A percentile compares a stretch with the other conserved stretches of the same genome.
Evolutionary conservation across 2,888 invertebrate species (phyloP).

Genomic region (Marronus borbonicus): DNA sequence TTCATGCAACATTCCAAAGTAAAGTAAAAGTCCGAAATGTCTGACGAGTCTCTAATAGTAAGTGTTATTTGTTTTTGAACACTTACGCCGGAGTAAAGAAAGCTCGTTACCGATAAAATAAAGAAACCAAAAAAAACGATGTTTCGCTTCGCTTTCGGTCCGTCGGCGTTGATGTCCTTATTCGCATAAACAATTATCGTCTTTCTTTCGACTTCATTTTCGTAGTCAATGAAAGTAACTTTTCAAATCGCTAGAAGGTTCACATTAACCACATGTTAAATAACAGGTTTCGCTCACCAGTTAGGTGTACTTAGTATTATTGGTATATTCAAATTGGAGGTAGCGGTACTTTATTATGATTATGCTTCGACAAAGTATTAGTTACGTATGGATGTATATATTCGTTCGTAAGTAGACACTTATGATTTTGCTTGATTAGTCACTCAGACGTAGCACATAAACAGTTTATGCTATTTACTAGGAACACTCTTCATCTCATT

Average conservation of each 20-base stretch:
- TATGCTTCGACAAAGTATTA: neutral
- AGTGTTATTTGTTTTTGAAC: neutral
- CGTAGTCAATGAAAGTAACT: slow-evolving; percentile 18
- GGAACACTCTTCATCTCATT: slow-evolving; percentile 8
- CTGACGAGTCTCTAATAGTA: too few relatives aligned
- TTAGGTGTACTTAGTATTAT: slow-evolving; percentile 13
- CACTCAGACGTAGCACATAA: neutral
- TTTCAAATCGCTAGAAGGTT: neutral
- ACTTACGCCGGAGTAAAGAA: neutral
- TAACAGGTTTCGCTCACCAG: slow-evolving; percentile 5
- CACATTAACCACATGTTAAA: slow-evolving; percentile 28
- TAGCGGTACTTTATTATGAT: slow-evolving; percentile 20
- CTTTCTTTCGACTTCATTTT: slow-evolving; percentile 13
- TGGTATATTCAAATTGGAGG: slow-evolving; percentile 23
- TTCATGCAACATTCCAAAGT: too few relatives aligned
- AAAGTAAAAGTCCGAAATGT: too few relatives aligned
- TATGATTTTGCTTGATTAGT: neutral
- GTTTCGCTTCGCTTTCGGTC: neutral
- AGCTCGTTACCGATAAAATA: neutral
- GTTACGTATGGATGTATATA: neutral
- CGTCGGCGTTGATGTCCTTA: neutral
- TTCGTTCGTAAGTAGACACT: neutral
- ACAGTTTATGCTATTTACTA: neutral
- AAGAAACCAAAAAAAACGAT: neutral
- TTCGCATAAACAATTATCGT: neutral